Base-by-base conservation (phyloP, 2,797 vertebrate species). In the Nothura maculosa region DNA sequence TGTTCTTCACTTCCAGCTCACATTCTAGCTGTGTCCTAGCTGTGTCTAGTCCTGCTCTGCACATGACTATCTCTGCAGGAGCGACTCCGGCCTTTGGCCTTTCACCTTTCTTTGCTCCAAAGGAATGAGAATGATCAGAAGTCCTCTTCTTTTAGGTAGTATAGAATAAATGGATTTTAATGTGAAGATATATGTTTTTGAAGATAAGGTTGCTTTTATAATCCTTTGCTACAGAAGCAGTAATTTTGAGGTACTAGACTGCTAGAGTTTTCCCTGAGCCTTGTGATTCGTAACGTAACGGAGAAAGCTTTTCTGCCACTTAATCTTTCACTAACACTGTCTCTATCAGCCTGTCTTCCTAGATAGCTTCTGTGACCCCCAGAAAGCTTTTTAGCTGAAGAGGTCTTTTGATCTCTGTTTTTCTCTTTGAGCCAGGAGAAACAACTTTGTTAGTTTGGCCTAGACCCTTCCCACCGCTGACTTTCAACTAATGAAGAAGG, bases 331-430 rank as follows among this genome's bases (percentile, higher is more conserved):
- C 20, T 94, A 55, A 30, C 45, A 7, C n/a, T 63, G 22, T 4
- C 67, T 64, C 69, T 94, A 38, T 66, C 76, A 66, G 22, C 12
- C 72, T 78, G 19, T 60, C 43, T 86, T 19, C 27, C 32, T 30
- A 90, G 81, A 89, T 85, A 82, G 43, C 76, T 91, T 60, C 75
- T 85, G 55, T 85, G 94, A 87, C 64, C 61, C 43, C 52, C 76
- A 87, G 57, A 48, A 87, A 85, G 72, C 72, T 89, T 87, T 92
- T 78, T 68, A 80, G 87, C 79, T 82, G 72, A 82, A 94, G 82
- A 75, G 69, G 4, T 81, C 76, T 81, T 90, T 85, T 87, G 91
- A 81, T 89, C 73, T 81, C 55, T 75, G 3, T 2, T 2, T 5
- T 58, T 87, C 83, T 78, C 45, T 48, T 48, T 81, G 45, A 50